Evolutionary conservation across 2,888 invertebrate species (phyloP), one percentile per base, ranked within the genome.

Genomic region (Agriotes lineatus): DNA sequence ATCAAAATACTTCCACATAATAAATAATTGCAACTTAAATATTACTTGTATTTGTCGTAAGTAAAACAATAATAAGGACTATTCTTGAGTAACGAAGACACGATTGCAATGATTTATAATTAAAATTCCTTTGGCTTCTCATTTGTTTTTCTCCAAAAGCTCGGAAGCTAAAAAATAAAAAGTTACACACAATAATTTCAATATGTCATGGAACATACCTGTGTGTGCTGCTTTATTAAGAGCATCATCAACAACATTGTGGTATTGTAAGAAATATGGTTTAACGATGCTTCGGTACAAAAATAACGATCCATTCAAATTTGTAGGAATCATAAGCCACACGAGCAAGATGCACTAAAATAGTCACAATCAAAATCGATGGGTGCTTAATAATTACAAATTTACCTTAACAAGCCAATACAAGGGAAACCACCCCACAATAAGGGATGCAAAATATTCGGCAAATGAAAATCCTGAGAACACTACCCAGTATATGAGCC

Each of bases 401-500:
- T 83, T 85, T 81, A 93, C 93, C 90, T 96, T 96, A 59, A 91
- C 83, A 58, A 96, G 87, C 94, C 94, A 96, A 83, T 96, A 96
- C 74, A 97, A 89, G 5, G 97, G 97, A 82, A 97, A 94, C 90
- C 96, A 92, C 59, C 89, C 88, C 10, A 91, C 89, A 77, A 97
- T 90, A 77, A 93, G 87, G 81, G 94, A 93, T 0, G 96, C 93
- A 82, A 97, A 96, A 85, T 93, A 96, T 84, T 97, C 97, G 61
- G 94, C 83, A 60, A 96, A 87, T 16, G 94, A 93, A 85, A 97
- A 94, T 67, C 93, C 87, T 18, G 96, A 95, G 85, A 92, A 97
- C 2, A 96, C 95, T 79, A 96, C 96, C 97, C 96, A 97, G 83
- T 97, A 97, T 0, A 94, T 96, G 75, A 97, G 87, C 97, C 97